Evolutionary conservation across 1,140 invertebrate species (phyloP).

Genomic region (Oppia nitens): DNA sequence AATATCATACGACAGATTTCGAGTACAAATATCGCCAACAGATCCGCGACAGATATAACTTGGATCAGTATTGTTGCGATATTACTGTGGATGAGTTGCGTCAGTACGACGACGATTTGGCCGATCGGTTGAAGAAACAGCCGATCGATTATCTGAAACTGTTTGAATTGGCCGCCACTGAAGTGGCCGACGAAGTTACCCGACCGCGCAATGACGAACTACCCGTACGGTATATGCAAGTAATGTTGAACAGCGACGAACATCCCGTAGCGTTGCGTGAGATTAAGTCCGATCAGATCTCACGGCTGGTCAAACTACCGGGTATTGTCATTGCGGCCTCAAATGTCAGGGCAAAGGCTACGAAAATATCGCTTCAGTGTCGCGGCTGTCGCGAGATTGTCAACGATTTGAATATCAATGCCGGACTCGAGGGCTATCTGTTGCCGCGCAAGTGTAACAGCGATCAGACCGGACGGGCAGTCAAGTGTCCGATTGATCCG

Average conservation of each 20-base stretch:
- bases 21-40: slow-evolving; percentile 90
- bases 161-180: slow-evolving; percentile 91
- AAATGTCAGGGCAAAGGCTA: slow-evolving; percentile 85
- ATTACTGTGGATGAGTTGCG: slow-evolving; percentile 84
- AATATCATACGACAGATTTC: slow-evolving; percentile 91
- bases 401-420: slow-evolving; percentile 72
- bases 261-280: slow-evolving; percentile 62
- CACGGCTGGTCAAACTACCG: slow-evolving; percentile 78
- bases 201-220: slow-evolving; percentile 60
- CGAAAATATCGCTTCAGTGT: slow-evolving; percentile 86
- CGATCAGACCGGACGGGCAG: slow-evolving; percentile 59
- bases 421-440: slow-evolving; percentile 90
- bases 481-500: slow-evolving; percentile 88
- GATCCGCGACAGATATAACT: slow-evolving; percentile 81
- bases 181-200: slow-evolving; percentile 93
- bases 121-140: slow-evolving; percentile 76
- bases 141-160: slow-evolving; percentile 83
- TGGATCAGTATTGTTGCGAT: slow-evolving; percentile 75
- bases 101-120: slow-evolving; percentile 83
- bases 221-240: not conserved
- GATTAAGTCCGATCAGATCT: slow-evolving; percentile 84
- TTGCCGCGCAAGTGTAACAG: slow-evolving; percentile 85
- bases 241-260: slow-evolving; percentile 68
- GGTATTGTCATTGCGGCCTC: slow-evolving; percentile 91
- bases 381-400: slow-evolving; percentile 76